These are phyloP conservation scores for Lasioglossum albipes DNA, from an alignment of 1,140 invertebrate genomes.

Conservation along the genomic window DNA sequence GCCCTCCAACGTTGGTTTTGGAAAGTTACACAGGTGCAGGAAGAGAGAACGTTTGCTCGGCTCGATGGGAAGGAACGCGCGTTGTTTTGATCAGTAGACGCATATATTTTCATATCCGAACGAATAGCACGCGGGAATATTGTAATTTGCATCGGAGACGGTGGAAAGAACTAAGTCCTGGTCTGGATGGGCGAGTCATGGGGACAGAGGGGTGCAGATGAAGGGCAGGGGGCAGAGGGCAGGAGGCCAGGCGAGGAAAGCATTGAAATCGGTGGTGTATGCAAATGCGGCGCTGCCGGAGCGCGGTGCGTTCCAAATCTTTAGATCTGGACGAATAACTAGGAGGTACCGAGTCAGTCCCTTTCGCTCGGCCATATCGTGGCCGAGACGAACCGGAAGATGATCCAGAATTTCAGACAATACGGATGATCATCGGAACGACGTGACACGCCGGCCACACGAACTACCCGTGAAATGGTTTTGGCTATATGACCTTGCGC, in stretches of 20 bases:
- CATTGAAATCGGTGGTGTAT: constrained; percentile 75
- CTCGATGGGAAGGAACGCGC: constrained; percentile 12
- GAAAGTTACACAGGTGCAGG: background rate
- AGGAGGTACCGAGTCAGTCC: constrained; percentile 43
- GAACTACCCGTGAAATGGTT: background rate
- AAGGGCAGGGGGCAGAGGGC: no score
- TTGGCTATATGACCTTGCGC: no score
- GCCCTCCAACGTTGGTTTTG: no score
- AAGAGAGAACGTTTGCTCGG: background rate
- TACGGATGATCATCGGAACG: constrained; percentile 7
- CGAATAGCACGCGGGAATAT: constrained; percentile 75
- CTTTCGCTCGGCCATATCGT: constrained; percentile 35
- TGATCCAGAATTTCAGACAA: constrained; percentile 33
- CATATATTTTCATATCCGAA: constrained; percentile 78
- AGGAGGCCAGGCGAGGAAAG: constrained; percentile 42
- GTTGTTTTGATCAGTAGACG: constrained; percentile 74
- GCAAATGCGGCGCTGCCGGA: constrained; percentile 67
- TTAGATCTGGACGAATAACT: constrained; percentile 61
- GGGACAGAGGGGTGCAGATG: background rate
- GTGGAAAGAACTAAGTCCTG: constrained; percentile 74
- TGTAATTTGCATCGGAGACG: constrained; percentile 79
- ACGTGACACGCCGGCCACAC: background rate
- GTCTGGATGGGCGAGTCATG: constrained; percentile 1
- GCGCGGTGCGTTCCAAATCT: constrained; percentile 63
- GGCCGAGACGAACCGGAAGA: constrained; percentile 30